A percentile compares a stretch with the other conserved stretches of the same genome.
Conservation (phyloP, 1,140 invertebrate species). For the Pectinophora gossypiella region DNA sequence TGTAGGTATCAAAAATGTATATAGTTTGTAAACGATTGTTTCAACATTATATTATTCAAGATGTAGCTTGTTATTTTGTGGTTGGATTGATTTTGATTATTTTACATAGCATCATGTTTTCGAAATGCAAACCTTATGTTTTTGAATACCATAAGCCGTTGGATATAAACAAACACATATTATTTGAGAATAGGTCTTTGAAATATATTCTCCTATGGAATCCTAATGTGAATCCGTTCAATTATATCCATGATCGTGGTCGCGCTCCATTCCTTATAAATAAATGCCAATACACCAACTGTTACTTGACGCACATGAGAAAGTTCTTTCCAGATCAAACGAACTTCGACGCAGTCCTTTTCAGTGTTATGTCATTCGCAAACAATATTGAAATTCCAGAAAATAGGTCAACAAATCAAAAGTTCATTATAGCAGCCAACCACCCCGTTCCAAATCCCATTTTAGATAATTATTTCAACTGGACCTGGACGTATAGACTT, state of each 20-base stretch:
- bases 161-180: too few species aligned
- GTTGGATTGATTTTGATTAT: too few species aligned
- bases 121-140: background rate
- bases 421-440: constrained; percentile 37
- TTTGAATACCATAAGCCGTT: background rate
- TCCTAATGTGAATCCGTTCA: background rate
- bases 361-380: constrained; percentile 45
- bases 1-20: too few species aligned
- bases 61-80: too few species aligned
- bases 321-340: constrained; percentile 30
- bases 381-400: constrained; percentile 15
- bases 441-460: constrained; percentile 23
- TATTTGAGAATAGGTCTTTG: constrained; percentile 8
- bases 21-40: too few species aligned
- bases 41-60: too few species aligned
- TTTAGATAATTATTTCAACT: constrained; percentile 42
- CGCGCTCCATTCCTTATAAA: constrained; percentile 33
- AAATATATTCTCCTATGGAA: constrained; percentile 4
- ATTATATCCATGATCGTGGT: constrained; percentile 13
- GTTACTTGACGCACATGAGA: constrained; percentile 38
- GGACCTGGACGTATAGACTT: constrained; percentile 49
- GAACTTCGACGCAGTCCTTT: constrained; percentile 49
- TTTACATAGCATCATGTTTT: too few species aligned
- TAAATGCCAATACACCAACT: constrained; percentile 44
- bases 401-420: constrained; percentile 31